Conservation (phyloP, 2,888 invertebrate genomes). For the Selenia dentaria region DNA sequence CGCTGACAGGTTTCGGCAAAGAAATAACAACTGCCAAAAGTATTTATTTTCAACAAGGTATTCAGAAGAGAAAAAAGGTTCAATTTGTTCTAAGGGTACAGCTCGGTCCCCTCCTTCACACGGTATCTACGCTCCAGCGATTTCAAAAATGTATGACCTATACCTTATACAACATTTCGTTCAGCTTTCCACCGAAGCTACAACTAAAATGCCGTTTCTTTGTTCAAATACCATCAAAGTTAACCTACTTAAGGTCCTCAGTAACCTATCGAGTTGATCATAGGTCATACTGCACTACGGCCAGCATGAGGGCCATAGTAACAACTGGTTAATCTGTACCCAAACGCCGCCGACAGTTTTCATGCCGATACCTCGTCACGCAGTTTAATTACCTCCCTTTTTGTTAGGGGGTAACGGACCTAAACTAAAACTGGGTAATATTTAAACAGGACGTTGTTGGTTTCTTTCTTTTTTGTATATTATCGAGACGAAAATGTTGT, state of each 20-base stretch:
- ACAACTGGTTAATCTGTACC: constrained; percentile 34
- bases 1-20: too few species aligned
- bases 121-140: too few species aligned
- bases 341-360: constrained; percentile 29
- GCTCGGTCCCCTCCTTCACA: too few species aligned
- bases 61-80: too few species aligned
- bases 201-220: constrained; percentile 18
- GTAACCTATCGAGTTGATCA: constrained; percentile 38
- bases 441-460: constrained; percentile 5
- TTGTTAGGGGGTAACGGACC: constrained; percentile 25
- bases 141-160: too few species aligned
- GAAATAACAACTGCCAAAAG: too few species aligned
- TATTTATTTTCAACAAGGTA: too few species aligned
- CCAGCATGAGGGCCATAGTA: constrained; percentile 19
- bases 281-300: constrained; percentile 35
- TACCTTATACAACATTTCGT: too few species aligned
- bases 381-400: constrained; percentile 43
- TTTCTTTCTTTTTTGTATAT: too few species aligned
- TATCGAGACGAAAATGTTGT: too few species aligned
- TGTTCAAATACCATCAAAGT: constrained; percentile 15
- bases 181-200: too few species aligned
- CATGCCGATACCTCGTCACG: constrained; percentile 47
- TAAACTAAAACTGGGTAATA: constrained; percentile 12
- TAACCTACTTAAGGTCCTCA: constrained; percentile 21
- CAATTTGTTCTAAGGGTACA: too few species aligned